Conservation (phyloP, 1,140 invertebrate genomes). For the Microplitis demolitor region DNA sequence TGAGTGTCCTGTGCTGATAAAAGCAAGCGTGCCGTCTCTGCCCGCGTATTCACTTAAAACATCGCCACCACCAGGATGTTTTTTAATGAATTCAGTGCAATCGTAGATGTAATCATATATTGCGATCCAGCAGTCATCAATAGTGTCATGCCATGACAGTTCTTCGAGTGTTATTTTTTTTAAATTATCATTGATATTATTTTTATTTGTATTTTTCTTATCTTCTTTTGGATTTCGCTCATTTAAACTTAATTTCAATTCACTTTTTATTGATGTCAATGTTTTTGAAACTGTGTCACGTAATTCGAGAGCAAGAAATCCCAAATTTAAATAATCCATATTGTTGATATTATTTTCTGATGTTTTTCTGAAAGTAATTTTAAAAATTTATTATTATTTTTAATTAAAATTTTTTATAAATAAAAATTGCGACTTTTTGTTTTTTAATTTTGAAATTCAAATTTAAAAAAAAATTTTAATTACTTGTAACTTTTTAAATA, state of each 20-base stretch:
- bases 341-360: neutral
- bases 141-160: constrained; percentile 69
- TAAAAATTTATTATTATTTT: neutral
- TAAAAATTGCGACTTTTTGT: neutral
- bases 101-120: constrained; percentile 79
- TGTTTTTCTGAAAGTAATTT: neutral
- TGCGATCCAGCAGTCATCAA: constrained; percentile 72
- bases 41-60: constrained; percentile 86
- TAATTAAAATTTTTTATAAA: neutral
- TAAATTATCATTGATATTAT: neutral
- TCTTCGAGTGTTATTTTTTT: constrained; percentile 65
- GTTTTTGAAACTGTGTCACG: constrained; percentile 7
- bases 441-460: neutral
- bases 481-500: no score
- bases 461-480: no score
- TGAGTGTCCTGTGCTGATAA: constrained; percentile 80
- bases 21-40: constrained; percentile 82
- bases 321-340: constrained; percentile 36
- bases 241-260: neutral
- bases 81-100: constrained; percentile 72
- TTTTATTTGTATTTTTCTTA: neutral
- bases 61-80: constrained; percentile 86
- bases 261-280: constrained; percentile 1
- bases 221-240: neutral
- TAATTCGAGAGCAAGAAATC: constrained; percentile 24